Conservation (phyloP, 2,888 invertebrate species). For the Siphonodentalium dalli region DNA sequence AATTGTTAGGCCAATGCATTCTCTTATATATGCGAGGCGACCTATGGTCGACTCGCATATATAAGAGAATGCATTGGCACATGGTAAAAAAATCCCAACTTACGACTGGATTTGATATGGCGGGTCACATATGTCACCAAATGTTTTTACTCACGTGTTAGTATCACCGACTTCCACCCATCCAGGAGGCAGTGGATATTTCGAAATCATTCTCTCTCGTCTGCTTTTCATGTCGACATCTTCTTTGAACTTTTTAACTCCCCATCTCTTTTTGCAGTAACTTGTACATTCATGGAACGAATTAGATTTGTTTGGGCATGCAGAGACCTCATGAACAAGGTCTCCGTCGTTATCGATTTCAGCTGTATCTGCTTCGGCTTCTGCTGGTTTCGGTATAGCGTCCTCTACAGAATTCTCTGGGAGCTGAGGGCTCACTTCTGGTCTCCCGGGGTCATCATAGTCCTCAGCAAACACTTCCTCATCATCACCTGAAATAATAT, state of each 20-base stretch:
- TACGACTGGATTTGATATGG: too few relatives aligned
- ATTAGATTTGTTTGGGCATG: conserved; percentile 96
- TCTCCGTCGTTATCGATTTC: conserved; percentile 25
- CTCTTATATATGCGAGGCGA: too few relatives aligned
- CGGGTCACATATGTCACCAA: too few relatives aligned
- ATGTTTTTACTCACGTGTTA: conserved; percentile 69
- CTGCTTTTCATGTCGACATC: conserved; percentile 77
- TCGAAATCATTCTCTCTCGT: conserved; percentile 79
- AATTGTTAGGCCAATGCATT: too few relatives aligned
- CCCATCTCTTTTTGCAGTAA: conserved; percentile 77
- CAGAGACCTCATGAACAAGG: conserved; percentile 60
- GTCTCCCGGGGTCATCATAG: conserved; percentile 74
- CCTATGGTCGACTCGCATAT: too few relatives aligned
- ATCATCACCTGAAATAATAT: conserved; percentile 40
- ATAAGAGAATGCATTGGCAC: too few relatives aligned
- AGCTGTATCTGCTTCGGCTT: conserved; percentile 12
- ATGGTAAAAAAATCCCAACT: too few relatives aligned
- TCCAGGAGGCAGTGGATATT: conserved; percentile 87
- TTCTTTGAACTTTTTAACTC: conserved; percentile 68
- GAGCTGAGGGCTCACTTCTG: conserved; percentile 16
- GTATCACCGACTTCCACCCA: conserved; percentile 96
- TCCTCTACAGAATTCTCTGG: conserved; percentile 23
- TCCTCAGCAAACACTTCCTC: conserved; percentile 95
- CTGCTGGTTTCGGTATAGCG: conserved; percentile 1
- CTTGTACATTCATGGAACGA: conserved; percentile 90